These are phyloP conservation scores for Cephalopterus ornatus DNA, from an alignment of 2,113 vertebrate genomes.

Conservation along the genomic window DNA sequence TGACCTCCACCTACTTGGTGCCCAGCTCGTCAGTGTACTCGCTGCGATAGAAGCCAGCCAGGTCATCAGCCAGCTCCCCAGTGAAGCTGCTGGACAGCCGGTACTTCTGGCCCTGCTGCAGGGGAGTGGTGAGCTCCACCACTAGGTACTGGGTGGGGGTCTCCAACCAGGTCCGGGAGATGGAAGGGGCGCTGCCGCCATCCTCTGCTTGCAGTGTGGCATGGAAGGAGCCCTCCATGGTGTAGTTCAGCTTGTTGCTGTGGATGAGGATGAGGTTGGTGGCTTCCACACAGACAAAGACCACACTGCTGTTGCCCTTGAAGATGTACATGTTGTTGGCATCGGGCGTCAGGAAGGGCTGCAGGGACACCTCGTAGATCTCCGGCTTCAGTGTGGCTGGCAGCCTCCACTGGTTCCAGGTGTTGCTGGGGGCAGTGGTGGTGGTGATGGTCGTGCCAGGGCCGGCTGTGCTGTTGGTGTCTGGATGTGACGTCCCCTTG, in stretches of 20 bases:
- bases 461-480: rapidly evolving
- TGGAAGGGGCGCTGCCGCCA: background rate
- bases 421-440: background rate
- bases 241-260: conserved; percentile 86
- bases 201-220: background rate
- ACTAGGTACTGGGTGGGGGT: conserved; percentile 83
- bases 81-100: conserved; percentile 74
- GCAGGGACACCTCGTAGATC: conserved; percentile 79
- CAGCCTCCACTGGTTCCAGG: conserved; percentile 85
- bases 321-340: conserved; percentile 76
- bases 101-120: conserved; percentile 67
- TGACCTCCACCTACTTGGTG: conserved; percentile 74
- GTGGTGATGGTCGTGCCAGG: background rate
- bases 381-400: conserved; percentile 74
- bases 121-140: conserved; percentile 57
- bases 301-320: conserved; percentile 76
- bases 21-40: conserved; percentile 75
- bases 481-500: background rate
- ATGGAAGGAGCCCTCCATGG: background rate
- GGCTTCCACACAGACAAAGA: conserved; percentile 75
- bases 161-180: conserved; percentile 70
- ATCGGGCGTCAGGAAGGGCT: conserved; percentile 74
- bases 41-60: conserved; percentile 93
- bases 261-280: conserved; percentile 89
- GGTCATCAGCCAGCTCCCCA: conserved; percentile 87